Base-by-base conservation (phyloP, 2,797 vertebrate species). In the Megalops cyprinoides region DNA sequence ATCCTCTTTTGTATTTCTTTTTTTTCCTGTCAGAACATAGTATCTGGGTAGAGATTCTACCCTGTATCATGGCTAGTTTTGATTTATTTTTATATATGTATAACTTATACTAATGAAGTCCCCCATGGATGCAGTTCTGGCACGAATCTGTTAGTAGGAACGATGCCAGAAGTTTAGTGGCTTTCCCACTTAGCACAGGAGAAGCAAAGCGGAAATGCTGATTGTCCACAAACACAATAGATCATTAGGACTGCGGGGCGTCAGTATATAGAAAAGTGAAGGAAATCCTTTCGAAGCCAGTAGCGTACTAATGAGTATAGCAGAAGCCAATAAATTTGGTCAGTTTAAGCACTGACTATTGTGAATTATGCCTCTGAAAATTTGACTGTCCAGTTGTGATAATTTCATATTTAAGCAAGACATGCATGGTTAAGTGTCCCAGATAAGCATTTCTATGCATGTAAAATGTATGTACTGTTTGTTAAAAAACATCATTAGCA, bases 181-280 rank as follows among this genome's bases (percentile, higher is more conserved):
- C 81, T 91, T 84, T 87, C 84, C 86, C 88, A 85, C 89, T 90
- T 91, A 89, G 46, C 44, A 90, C 91, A 91, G 88, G 87, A 89
- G 91, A 91, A 87, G 78, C 82, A 78, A 74, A 79, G 83, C 82
- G 89, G 87, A 91, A 92, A 85, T 83, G 62, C 60, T 88, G 83
- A 93, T 91, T 92, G 91, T 92, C 86, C 88, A 81, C 76, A 82
- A 77, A 89, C 82, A 89, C 88, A 91, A 90, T 89, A 87, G 78
- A 87, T 25, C 12, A 74, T 88, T 78, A 83, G 76, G 73, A 42
- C 56, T 42, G 58, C 79, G 80, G 83, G 81, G 84, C 82, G 82
- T 82, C 81, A 87, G 81, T 82, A 83, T 53, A 83, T 65, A 86
- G 78, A 79, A 78, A 74, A 51, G 55, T 85, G 75, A 84, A 84